These are phyloP conservation scores for Sminthopsis crassicaudata DNA, from an alignment of 2,113 vertebrate genomes.

Conservation along the genomic window DNA sequence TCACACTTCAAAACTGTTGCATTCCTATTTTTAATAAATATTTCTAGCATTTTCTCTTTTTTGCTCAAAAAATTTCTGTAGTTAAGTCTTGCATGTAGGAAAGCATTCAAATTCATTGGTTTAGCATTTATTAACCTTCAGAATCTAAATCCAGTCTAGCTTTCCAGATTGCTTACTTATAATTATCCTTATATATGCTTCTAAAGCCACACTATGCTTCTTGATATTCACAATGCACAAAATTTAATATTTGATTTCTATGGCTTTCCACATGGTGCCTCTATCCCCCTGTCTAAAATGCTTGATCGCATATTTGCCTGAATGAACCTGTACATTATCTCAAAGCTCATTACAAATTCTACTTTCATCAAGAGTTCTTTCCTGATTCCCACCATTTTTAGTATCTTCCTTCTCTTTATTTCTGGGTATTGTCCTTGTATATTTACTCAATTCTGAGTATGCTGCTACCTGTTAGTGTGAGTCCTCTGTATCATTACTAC, in stretches of 20 bases:
- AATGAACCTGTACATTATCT: too few relatives aligned
- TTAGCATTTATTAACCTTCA: background rate
- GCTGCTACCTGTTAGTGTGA: too few relatives aligned
- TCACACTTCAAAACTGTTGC: background rate
- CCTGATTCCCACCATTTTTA: too few relatives aligned
- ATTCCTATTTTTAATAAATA: background rate
- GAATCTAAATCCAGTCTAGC: background rate
- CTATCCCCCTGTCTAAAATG: too few relatives aligned
- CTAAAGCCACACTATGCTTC: background rate
- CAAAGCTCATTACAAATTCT: too few relatives aligned
- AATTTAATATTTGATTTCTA: background rate
- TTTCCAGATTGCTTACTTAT: background rate
- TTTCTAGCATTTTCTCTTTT: background rate
- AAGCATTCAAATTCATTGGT: background rate
- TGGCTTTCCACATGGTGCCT: background rate
- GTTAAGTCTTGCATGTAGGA: background rate
- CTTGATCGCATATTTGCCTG: too few relatives aligned
- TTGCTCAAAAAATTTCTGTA: background rate
- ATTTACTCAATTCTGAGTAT: too few relatives aligned
- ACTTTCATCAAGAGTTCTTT: too few relatives aligned
- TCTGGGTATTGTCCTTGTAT: too few relatives aligned
- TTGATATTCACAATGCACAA: background rate
- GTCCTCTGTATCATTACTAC: too few relatives aligned
- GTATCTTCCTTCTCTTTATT: too few relatives aligned
- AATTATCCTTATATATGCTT: background rate